A percentile compares a stretch with the other conserved stretches of the same genome.
Conservation (phyloP, 2,797 vertebrate species). For the Malurus leucopterus region DNA sequence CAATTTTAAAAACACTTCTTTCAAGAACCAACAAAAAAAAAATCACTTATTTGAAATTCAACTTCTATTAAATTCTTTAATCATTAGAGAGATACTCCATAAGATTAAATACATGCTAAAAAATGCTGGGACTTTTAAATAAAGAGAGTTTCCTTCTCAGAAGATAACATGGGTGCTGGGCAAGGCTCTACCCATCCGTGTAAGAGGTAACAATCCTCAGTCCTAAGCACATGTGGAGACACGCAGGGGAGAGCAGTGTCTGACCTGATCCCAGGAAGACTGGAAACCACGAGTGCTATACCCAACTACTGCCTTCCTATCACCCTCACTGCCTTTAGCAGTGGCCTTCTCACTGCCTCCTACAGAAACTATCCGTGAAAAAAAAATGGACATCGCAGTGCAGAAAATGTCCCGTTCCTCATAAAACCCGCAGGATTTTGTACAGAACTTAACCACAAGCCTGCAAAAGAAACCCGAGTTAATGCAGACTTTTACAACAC, state of each 20-base stretch:
- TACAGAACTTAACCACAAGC: background rate
- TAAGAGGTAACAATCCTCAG: background rate
- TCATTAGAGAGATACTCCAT: background rate
- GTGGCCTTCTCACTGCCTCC: background rate
- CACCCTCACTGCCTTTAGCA: background rate
- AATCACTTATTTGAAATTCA: background rate
- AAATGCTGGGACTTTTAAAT: background rate
- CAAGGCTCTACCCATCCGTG: accelerated
- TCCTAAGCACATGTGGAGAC: background rate
- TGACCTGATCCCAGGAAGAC: background rate
- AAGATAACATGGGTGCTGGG: background rate
- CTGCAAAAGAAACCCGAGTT: background rate
- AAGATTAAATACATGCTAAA: background rate
- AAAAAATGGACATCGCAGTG: background rate
- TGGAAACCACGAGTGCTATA: background rate
- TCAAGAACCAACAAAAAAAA: background rate
- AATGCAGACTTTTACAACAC: background rate
- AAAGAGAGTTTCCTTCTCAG: background rate
- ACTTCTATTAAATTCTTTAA: background rate
- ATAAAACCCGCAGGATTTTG: background rate
- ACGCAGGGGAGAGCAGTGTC: background rate
- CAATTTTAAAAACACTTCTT: background rate
- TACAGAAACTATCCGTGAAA: background rate
- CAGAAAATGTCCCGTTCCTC: background rate
- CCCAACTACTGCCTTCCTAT: background rate